A percentile compares a stretch with the other conserved stretches of the same genome.
phyloP scores from a whole-genome alignment of 2,888 invertebrate genomes.

The Sarcophaga variegata region DNA sequence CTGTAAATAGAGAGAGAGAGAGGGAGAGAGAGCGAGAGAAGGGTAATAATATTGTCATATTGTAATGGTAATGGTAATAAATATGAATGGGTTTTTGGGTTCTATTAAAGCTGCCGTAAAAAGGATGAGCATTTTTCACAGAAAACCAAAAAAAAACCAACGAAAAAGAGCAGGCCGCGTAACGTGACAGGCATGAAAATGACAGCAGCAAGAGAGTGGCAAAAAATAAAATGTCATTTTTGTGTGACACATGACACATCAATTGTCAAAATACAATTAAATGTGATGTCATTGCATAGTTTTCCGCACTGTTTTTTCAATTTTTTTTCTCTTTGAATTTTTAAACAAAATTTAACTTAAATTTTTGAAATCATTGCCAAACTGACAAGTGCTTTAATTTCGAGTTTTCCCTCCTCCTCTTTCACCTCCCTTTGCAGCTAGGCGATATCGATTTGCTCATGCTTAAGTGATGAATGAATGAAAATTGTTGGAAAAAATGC shows the following conservation, averaged over 20 bases:
- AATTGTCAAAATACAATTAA: conserved; percentile 78
- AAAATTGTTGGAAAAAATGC: no score
- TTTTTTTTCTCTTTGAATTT: neutral
- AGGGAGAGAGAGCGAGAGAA: neutral
- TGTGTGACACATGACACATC: conserved; percentile 77
- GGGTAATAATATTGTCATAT: neutral
- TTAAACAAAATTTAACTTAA: conserved; percentile 15
- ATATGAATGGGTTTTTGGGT: neutral
- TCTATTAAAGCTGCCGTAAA: neutral
- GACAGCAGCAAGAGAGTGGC: neutral
- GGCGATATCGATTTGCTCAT: no score
- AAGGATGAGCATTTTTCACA: conserved; percentile 29
- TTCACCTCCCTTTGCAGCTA: neutral
- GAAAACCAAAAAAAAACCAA: neutral
- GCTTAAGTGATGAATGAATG: no score
- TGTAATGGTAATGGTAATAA: neutral
- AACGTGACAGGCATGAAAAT: conserved; percentile 63
- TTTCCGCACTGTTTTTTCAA: neutral
- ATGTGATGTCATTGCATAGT: conserved; percentile 56
- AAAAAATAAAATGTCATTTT: conserved; percentile 59
- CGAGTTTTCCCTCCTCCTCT: conserved; percentile 6
- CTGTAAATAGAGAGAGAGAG: neutral
- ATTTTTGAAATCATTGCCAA: no score
- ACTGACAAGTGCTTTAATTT: conserved; percentile 1
- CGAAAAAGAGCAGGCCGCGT: conserved; percentile 44